phyloP scores from a whole-genome alignment of 2,797 vertebrate species.

The Potorous gilbertii region DNA sequence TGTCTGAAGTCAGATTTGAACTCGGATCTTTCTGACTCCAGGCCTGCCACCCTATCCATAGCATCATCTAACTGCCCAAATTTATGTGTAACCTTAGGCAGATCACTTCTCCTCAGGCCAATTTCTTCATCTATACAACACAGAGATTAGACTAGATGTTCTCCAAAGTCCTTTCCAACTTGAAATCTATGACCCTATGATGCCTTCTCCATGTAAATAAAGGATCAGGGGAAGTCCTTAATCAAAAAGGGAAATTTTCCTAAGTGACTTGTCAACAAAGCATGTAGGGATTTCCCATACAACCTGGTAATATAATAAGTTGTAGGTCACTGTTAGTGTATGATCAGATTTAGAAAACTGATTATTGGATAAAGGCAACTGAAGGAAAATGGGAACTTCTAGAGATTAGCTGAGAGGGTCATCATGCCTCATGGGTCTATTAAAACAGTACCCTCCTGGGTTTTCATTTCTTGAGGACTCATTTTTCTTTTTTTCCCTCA shows the following conservation, averaged over 20 bases:
- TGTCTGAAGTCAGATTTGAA: no score
- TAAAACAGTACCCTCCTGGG: not conserved
- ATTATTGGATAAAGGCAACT: not conserved
- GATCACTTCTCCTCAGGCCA: not conserved
- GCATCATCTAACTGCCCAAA: not conserved
- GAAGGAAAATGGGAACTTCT: not conserved
- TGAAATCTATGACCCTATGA: not conserved
- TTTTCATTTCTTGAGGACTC: not conserved
- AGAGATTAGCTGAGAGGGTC: not conserved
- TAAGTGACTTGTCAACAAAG: not conserved
- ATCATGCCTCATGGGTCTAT: not conserved
- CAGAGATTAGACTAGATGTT: not conserved
- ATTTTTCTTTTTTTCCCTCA: not conserved
- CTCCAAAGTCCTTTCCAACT: no score
- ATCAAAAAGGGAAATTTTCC: not conserved
- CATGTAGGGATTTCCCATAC: not conserved
- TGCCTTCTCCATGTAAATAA: not conserved
- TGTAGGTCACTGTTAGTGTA: not conserved
- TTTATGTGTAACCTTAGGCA: not conserved
- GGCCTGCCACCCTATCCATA: no score
- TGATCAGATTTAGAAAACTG: not conserved
- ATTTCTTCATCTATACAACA: not conserved
- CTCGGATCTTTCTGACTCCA: no score
- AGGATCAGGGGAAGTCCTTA: not conserved
- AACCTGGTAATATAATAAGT: not conserved